Conservation (phyloP, 2,888 invertebrate species). For the Andrena hattorfiana region DNA sequence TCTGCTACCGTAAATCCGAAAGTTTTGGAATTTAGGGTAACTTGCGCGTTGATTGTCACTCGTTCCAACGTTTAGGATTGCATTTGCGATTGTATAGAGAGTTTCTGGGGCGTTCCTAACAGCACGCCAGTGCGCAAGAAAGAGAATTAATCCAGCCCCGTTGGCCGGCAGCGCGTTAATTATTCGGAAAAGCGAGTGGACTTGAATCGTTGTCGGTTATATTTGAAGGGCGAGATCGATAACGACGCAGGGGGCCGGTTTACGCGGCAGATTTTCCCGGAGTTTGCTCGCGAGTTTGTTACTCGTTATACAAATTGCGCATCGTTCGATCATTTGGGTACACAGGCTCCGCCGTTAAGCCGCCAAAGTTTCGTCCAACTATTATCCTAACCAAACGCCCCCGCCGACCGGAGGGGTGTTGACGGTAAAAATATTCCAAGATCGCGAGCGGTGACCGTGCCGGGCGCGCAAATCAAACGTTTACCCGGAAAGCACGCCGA, state of each 20-base stretch:
- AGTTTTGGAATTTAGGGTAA: no score
- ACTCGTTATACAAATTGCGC: constrained; percentile 56
- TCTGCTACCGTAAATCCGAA: no score
- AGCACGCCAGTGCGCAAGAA: background rate
- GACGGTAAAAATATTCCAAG: constrained; percentile 19
- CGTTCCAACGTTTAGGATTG: no score
- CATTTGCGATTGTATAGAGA: no score
- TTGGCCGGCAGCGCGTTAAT: constrained; percentile 24
- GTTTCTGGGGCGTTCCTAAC: no score
- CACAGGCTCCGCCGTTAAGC: constrained; percentile 28
- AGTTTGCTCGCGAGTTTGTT: constrained; percentile 52
- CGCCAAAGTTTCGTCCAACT: constrained; percentile 37
- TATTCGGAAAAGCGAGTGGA: constrained; percentile 13
- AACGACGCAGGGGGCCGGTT: constrained; percentile 42
- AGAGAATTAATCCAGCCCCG: constrained; percentile 9
- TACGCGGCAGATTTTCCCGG: constrained; percentile 32
- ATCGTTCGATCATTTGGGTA: constrained; percentile 51
- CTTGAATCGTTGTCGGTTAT: constrained; percentile 24
- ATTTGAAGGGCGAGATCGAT: constrained; percentile 42
- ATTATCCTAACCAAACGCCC: constrained; percentile 33
- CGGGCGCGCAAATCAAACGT: constrained; percentile 5
- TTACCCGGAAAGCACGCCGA: background rate
- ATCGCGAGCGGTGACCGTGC: constrained; percentile 16
- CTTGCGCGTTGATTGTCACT: no score
- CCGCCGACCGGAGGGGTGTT: background rate